Evolutionary conservation across 2,797 vertebrate species (phyloP).

Genomic region (Selene dorsalis): DNA sequence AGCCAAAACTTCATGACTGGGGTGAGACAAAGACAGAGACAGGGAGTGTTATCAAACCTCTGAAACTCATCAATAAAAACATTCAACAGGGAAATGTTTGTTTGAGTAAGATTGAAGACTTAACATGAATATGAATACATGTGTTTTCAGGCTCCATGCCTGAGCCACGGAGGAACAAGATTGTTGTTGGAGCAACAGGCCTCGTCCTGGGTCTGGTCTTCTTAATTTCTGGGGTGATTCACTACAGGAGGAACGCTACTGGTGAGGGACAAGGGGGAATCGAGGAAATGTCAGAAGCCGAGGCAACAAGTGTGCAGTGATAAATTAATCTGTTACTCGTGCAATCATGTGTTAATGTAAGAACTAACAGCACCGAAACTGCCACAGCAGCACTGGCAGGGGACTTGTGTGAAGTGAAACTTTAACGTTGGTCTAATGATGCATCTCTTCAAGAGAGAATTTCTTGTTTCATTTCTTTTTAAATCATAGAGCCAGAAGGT

Average conservation of each 20-base stretch:
- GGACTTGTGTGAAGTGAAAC: background rate
- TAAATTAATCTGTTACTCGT: background rate
- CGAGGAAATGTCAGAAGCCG: background rate
- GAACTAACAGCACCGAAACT: background rate
- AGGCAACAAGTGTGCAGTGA: background rate
- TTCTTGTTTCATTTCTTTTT: background rate
- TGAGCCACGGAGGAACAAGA: constrained; percentile 50
- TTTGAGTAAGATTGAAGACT: background rate
- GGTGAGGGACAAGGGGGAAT: constrained; percentile 50
- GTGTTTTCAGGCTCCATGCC: constrained; percentile 50
- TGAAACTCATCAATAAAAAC: background rate
- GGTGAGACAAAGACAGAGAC: constrained; percentile 72
- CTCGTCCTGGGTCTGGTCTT: constrained; percentile 68
- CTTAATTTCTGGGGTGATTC: constrained; percentile 58
- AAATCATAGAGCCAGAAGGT: background rate
- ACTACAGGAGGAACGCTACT: constrained; percentile 51
- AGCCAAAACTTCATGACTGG: constrained; percentile 71
- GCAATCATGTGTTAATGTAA: background rate
- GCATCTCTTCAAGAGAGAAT: background rate
- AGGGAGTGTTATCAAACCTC: background rate
- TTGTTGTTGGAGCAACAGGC: constrained; percentile 59
- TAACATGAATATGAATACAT: constrained; percentile 1
- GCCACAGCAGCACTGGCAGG: background rate
- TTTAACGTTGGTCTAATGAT: background rate
- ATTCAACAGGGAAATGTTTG: background rate